Conservation (phyloP, 2,797 vertebrate species). For the Eidolon dupreanum region DNA sequence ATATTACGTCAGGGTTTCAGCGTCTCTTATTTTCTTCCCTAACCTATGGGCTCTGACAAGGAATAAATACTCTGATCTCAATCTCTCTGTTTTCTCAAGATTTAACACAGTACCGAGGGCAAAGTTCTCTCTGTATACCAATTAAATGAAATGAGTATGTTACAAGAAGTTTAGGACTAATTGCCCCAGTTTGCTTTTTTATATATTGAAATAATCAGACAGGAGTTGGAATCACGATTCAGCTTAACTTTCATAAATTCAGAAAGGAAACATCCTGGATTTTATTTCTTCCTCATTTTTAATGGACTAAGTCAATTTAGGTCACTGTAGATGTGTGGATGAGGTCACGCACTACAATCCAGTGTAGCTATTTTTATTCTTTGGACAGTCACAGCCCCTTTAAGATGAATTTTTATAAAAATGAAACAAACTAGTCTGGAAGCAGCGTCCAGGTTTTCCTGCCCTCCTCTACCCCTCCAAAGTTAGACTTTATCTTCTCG, state of each 20-base stretch:
- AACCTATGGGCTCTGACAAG: background rate
- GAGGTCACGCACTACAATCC: background rate
- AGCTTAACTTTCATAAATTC: background rate
- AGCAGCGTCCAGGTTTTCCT: background rate
- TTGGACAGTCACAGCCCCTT: background rate
- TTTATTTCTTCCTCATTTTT: background rate
- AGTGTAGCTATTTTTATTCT: background rate
- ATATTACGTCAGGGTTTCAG: accelerated
- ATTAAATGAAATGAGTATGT: background rate
- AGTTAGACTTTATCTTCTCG: background rate
- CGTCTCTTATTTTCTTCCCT: background rate
- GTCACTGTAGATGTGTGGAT: background rate
- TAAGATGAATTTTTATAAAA: background rate
- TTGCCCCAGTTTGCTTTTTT: background rate
- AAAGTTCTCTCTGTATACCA: background rate
- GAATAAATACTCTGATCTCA: background rate
- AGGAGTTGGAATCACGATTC: background rate
- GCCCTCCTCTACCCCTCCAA: background rate
- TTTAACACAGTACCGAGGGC: background rate
- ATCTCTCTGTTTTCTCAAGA: background rate
- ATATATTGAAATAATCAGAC: background rate
- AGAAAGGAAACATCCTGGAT: background rate
- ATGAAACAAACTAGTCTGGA: background rate
- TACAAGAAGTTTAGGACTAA: background rate
- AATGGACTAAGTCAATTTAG: background rate